phyloP scores from a whole-genome alignment of 2,797 vertebrate genomes.

The Ambastaia sidthimunki region DNA sequence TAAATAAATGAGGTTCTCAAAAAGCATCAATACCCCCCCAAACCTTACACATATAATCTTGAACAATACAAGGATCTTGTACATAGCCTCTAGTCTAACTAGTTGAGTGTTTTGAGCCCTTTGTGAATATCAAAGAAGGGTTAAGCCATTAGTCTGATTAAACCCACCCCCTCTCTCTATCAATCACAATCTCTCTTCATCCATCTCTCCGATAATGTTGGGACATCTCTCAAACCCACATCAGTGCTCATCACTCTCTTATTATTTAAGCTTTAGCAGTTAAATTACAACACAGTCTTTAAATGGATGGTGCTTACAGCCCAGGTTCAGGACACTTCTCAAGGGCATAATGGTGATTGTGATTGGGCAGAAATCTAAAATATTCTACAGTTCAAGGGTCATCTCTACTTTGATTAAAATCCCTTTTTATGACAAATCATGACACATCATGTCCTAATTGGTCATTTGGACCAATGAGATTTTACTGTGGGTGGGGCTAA shows the following conservation, averaged over 20 bases:
- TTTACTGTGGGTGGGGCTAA: too few relatives aligned
- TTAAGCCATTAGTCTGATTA: constrained; percentile 40
- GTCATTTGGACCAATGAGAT: not conserved
- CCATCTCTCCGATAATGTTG: constrained; percentile 3
- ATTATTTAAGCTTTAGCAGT: constrained; percentile 25
- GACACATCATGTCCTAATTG: not conserved
- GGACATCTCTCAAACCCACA: constrained; percentile 8
- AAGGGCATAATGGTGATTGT: not conserved
- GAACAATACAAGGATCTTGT: not conserved
- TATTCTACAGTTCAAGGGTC: not conserved
- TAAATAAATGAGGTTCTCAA: not conserved
- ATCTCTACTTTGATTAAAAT: not conserved
- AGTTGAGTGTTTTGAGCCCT: constrained; percentile 28
- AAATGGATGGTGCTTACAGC: not conserved
- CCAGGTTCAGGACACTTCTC: not conserved
- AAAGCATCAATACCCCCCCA: not conserved
- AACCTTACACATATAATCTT: not conserved
- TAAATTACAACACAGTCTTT: constrained; percentile 22
- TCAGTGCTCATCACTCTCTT: constrained; percentile 32
- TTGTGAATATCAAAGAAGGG: constrained; percentile 31
- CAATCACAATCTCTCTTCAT: constrained; percentile 20
- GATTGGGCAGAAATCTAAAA: not conserved
- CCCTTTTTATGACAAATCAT: not conserved
- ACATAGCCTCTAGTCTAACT: not conserved
- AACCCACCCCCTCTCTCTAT: constrained; percentile 15